Conservation (phyloP, 2,888 invertebrate genomes). For the Nomada ferruginata region DNA sequence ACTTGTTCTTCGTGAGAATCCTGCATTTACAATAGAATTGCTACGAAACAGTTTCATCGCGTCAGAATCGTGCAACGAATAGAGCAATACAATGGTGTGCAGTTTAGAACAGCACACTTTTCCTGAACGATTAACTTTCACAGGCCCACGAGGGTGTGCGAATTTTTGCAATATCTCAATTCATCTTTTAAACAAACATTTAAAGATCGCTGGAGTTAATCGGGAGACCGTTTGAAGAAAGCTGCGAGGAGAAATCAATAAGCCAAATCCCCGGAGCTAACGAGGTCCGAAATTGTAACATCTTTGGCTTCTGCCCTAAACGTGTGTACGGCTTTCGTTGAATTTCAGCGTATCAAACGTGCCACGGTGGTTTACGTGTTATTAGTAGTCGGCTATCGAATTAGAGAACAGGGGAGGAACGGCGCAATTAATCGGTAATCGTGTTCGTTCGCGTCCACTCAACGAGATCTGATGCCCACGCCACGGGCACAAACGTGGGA, state of each 20-base stretch:
- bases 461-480: conserved; percentile 4
- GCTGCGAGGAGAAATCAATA: conserved; percentile 45
- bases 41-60: not conserved
- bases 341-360: conserved; percentile 16
- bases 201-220: not conserved
- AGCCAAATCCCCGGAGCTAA: conserved; percentile 30
- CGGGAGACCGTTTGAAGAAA: conserved; percentile 19
- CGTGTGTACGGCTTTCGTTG: conserved; percentile 4
- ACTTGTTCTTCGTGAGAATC: too few relatives aligned
- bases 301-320: conserved; percentile 21
- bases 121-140: conserved; percentile 53
- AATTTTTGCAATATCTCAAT: not conserved
- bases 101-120: conserved; percentile 37
- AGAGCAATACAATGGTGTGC: conserved; percentile 5
- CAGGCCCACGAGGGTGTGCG: not conserved
- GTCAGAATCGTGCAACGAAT: conserved; percentile 2
- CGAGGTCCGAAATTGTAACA: conserved; percentile 12
- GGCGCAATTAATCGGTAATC: conserved; percentile 49
- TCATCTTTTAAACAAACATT: not conserved
- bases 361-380: conserved; percentile 30
- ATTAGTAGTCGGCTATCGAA: conserved; percentile 34
- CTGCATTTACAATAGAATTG: too few relatives aligned
- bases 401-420: conserved; percentile 28
- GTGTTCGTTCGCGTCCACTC: conserved; percentile 32
- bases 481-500: not conserved